phyloP scores from a whole-genome alignment of 2,888 invertebrate species.

The Digitonthophagus gazella region DNA sequence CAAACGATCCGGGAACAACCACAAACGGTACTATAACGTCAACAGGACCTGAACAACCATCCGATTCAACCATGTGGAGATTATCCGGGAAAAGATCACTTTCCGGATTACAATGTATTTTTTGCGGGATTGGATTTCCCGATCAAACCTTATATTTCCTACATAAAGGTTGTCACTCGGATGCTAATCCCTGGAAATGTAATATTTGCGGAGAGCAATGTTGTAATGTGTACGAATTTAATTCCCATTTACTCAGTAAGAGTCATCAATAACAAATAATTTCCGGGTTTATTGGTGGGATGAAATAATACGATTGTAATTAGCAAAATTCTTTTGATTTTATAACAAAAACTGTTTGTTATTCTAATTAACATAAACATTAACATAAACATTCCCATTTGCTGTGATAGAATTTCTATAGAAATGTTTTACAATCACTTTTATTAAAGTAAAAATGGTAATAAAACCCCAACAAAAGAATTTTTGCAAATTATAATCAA shows the following conservation, averaged over 20 bases:
- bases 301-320: slow-evolving; percentile 10
- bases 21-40: slow-evolving; percentile 69
- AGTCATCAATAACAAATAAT: slow-evolving; percentile 66
- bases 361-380: not conserved
- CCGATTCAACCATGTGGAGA: slow-evolving; percentile 50
- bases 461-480: not conserved
- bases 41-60: slow-evolving; percentile 62
- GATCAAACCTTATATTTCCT: slow-evolving; percentile 95
- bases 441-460: too few relatives aligned
- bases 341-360: not conserved
- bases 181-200: slow-evolving; percentile 95
- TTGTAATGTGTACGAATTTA: slow-evolving; percentile 94
- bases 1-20: slow-evolving; percentile 54
- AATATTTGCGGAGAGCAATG: slow-evolving; percentile 96
- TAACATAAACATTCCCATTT: not conserved
- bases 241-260: slow-evolving; percentile 91
- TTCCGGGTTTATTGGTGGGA: not conserved
- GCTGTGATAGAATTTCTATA: slow-evolving; percentile 8
- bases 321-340: not conserved
- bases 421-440: not conserved
- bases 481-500: slow-evolving; percentile 2
- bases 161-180: slow-evolving; percentile 97
- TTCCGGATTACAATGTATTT: slow-evolving; percentile 72
- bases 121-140: slow-evolving; percentile 92
- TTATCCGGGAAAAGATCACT: slow-evolving; percentile 55